Percentiles rank a stretch among this genome's conserved stretches.
Evolutionary conservation across 64 coral and sea anemone genomes (phyloP).

Genomic region (Dendrophyllia cribrosa): DNA sequence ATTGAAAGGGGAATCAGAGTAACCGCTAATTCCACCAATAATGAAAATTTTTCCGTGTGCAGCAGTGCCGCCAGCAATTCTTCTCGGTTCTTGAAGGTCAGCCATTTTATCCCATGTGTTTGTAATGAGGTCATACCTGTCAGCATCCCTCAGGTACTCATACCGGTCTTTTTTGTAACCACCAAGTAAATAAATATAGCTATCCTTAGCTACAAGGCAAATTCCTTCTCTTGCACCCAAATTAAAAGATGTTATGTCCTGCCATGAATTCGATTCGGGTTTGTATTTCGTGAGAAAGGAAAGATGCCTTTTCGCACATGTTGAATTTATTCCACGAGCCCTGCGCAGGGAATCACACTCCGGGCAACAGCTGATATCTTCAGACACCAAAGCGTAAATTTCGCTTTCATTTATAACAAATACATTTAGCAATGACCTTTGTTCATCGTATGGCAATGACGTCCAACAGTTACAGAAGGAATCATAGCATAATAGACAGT

Average conservation of each 20-base stretch:
- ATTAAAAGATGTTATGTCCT: constrained; percentile 9
- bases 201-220: neutral
- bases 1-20: neutral
- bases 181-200: constrained; percentile 6
- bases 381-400: neutral
- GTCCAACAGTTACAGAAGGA: neutral
- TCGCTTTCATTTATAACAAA: neutral
- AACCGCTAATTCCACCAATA: neutral
- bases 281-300: neutral
- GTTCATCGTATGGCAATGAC: neutral
- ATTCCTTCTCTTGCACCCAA: neutral
- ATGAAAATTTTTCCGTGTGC: constrained; percentile 3
- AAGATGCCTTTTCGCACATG: neutral
- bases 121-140: constrained; percentile 1
- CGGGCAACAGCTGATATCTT: neutral
- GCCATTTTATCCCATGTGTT: constrained; percentile 14
- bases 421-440: neutral
- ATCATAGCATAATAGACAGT: neutral
- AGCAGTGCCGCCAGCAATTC: neutral
- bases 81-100: neutral
- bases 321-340: neutral
- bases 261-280: neutral
- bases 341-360: neutral
- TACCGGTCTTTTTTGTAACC: neutral
- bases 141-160: neutral